Evolutionary conservation across 92 coral and sea anemone genomes (phyloP).

Genomic region (Epizoanthus rinbou): DNA sequence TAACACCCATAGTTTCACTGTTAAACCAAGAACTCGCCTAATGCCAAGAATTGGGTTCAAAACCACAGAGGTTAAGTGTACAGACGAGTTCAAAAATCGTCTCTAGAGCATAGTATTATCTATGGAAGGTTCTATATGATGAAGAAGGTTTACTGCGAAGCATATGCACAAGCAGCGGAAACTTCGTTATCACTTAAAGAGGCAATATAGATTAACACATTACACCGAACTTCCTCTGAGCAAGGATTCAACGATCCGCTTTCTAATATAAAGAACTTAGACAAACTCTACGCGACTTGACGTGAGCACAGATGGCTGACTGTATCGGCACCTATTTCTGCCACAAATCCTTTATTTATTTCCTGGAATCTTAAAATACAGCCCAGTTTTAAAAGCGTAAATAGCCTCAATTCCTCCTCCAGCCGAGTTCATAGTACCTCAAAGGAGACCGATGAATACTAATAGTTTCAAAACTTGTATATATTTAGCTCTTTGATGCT

Average conservation of each 20-base stretch:
- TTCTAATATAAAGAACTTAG: slow-evolving; percentile 14
- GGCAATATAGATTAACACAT: slow-evolving; percentile 77
- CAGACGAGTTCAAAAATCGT: slow-evolving; percentile 12
- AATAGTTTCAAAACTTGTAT: slow-evolving; percentile 48
- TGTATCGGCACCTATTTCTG: neutral
- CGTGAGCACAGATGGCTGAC: neutral
- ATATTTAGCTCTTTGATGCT: slow-evolving; percentile 63
- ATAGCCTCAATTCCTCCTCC: no score
- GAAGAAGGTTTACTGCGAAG: slow-evolving; percentile 22
- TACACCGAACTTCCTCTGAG: slow-evolving; percentile 64
- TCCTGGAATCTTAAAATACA: neutral
- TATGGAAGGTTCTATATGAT: neutral
- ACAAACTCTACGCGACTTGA: neutral
- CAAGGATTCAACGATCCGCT: slow-evolving; percentile 4
- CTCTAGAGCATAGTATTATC: neutral
- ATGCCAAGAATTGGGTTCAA: neutral
- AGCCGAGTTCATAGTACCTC: slow-evolving; percentile 15
- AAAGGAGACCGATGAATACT: slow-evolving; percentile 77
- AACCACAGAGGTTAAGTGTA: slow-evolving; percentile 33
- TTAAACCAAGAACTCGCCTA: slow-evolving; percentile 9
- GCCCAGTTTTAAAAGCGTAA: neutral
- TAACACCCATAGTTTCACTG: neutral
- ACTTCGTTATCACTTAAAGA: slow-evolving; percentile 64
- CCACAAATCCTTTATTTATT: neutral
- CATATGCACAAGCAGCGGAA: slow-evolving; percentile 42